phyloP scores from a whole-genome alignment of 2,113 vertebrate species.

The Tonatia bakeri region DNA sequence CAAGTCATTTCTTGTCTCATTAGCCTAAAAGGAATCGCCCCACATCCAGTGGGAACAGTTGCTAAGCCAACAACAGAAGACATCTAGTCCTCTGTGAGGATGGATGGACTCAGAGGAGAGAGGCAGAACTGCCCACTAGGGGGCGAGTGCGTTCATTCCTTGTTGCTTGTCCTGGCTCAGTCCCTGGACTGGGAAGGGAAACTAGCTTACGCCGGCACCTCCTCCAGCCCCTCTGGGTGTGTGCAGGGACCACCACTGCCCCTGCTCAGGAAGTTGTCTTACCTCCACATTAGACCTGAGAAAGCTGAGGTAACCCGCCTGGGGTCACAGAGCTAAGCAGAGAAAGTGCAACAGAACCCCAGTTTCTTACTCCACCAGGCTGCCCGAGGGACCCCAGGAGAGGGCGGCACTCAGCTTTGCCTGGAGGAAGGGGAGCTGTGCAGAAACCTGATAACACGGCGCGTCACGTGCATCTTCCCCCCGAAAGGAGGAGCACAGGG shows the following conservation, averaged over 20 bases:
- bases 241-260: neutral
- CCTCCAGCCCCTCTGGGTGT: neutral
- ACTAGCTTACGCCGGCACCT: accelerated
- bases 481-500: neutral
- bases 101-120: neutral
- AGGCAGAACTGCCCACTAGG: slow-evolving; percentile 59
- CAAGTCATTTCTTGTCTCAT: neutral
- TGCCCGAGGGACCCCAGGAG: neutral
- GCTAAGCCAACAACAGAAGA: neutral
- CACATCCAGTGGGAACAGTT: too few relatives aligned
- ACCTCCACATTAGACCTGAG: neutral
- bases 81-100: neutral
- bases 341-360: neutral
- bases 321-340: neutral
- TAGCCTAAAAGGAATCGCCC: neutral
- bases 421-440: neutral
- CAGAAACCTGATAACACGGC: neutral
- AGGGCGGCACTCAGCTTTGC: neutral
- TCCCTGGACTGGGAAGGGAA: neutral
- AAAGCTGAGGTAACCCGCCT: neutral
- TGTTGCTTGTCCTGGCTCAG: neutral
- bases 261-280: neutral
- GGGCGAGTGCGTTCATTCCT: slow-evolving; percentile 40
- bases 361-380: neutral
- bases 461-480: neutral